Base-by-base conservation (phyloP, 1,140 invertebrate genomes). In the Atta colombica region DNA sequence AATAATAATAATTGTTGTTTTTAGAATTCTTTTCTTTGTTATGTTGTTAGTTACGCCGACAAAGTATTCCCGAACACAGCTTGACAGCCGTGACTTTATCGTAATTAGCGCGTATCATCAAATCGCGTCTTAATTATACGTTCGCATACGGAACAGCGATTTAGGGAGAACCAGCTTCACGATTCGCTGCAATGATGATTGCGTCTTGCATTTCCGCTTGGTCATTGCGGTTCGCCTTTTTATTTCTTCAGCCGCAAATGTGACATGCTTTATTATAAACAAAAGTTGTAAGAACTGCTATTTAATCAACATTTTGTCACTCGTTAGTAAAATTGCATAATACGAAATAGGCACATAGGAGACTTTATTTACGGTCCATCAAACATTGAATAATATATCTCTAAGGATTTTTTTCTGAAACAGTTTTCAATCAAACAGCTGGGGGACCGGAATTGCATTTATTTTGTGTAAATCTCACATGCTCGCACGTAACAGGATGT, bases 241-340 rank as follows among this genome's bases (percentile, higher is more conserved):
- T 12, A 49, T 14, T 69, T 49, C 60, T 16, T 31, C 25, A 3
- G 35, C 65, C 65, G 39, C 21, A 25, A 78, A 78, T 39, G 61
- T 4, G 35, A 21, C 14, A 49, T 35, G 8, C 58, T 55, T 71
- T 39, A 49, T 81, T 63, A 51, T 63, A 45, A 81, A 81, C 65
- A 35, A 39, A 18, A 53, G 45, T 69, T 49, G 65, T 81, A 81
- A 81, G 49, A 66, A 5, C 28, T 28, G 65, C 65, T 28, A 28
- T 5, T 6, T 71, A 58, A 55, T 45, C 58, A 49, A 58, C 39
- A 77, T 81, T 81, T 69, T 10, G 77, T n/a, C 58, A 81, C 25
- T 74, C 14, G 66, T 51, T 25, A 60, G 35, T 14, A 35, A 78
- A 75, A 86, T 89, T 86, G 28, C 51, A 63, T 77, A 86, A 89